A percentile compares a stretch with the other conserved stretches of the same genome.
phyloP scores from a whole-genome alignment of 2,113 vertebrate species.

The Cyanoramphus novaezelandiae region DNA sequence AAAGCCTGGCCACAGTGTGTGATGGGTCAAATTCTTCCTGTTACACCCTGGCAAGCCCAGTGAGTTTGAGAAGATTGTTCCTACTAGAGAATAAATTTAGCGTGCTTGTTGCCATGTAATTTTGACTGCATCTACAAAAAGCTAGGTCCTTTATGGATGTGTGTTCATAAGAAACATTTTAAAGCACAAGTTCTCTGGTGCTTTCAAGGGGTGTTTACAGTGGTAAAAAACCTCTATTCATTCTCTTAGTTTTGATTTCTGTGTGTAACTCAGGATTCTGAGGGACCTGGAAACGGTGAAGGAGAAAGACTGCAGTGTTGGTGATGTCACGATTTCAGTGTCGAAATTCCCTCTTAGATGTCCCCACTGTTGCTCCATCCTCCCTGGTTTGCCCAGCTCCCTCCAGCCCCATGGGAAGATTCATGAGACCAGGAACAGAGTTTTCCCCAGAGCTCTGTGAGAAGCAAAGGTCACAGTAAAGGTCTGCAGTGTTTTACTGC shows the following conservation, averaged over 20 bases:
- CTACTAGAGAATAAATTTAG: neutral
- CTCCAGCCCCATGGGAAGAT: neutral
- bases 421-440: neutral
- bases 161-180: neutral
- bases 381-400: neutral
- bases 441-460: neutral
- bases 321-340: neutral
- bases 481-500: constrained; percentile 11
- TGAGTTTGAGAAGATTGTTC: neutral
- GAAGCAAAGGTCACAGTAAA: constrained; percentile 11
- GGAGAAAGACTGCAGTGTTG: neutral
- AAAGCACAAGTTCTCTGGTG: neutral
- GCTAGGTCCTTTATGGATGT: neutral
- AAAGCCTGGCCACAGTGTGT: neutral
- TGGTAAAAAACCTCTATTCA: accelerated
- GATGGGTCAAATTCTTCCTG: constrained; percentile 5
- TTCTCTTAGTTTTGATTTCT: neutral
- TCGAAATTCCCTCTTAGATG: neutral
- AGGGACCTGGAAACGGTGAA: neutral
- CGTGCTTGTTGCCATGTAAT: neutral
- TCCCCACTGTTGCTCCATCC: neutral
- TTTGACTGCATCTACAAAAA: constrained; percentile 23
- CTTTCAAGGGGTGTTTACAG: neutral
- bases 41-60: neutral
- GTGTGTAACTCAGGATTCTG: neutral